Percentiles rank a stretch among this genome's conserved stretches.
Conservation (phyloP, 2,113 vertebrate genomes). For the Nasalis larvatus region DNA sequence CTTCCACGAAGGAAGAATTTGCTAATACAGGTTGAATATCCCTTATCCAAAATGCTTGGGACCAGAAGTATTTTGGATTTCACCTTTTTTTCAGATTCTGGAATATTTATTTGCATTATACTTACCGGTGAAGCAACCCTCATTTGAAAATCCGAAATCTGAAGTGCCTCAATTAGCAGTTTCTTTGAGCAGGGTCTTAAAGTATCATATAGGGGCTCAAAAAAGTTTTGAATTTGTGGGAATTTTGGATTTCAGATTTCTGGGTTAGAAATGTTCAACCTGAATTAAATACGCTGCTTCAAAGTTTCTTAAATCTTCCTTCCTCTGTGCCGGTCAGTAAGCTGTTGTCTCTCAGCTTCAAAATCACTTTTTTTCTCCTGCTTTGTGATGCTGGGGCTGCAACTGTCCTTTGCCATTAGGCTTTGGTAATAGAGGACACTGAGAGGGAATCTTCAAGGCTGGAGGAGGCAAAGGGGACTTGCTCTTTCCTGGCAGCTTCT, state of each 20-base stretch:
- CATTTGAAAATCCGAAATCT: background rate
- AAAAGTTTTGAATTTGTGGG: background rate
- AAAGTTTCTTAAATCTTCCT: background rate
- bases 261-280: background rate
- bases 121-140: background rate
- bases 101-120: background rate
- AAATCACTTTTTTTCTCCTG: background rate
- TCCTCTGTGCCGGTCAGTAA: background rate
- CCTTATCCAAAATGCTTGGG: background rate
- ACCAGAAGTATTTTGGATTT: background rate
- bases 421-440: background rate
- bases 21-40: background rate
- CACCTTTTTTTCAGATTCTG: background rate
- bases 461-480: no score
- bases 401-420: background rate
- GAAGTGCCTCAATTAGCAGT: background rate
- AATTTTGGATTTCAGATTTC: background rate
- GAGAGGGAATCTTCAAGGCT: background rate
- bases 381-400: background rate
- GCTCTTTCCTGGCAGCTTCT: background rate
- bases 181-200: background rate
- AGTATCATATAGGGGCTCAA: background rate
- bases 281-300: background rate
- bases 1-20: background rate
- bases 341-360: background rate